Base-by-base conservation (phyloP, 2,797 vertebrate genomes). In the Podarcis lilfordi region DNA sequence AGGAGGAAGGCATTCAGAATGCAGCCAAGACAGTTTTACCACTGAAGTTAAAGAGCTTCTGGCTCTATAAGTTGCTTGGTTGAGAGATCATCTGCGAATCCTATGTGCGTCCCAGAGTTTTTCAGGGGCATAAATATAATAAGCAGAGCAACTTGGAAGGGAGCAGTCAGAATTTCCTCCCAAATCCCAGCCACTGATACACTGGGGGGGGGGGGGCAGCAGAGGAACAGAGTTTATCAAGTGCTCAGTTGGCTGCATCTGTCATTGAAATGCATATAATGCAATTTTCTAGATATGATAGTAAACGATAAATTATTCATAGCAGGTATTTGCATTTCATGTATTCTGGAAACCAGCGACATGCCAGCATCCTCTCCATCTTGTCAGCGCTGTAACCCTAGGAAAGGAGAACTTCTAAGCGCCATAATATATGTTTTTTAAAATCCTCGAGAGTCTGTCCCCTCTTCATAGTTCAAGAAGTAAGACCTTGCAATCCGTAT, bases 221-320 rank as follows among this genome's bases (percentile, higher is more conserved):
- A 86, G 91, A 90, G 27, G 6, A 0, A 0, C 0, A 0, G 84
- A 91, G 92, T 90, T 88, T 92, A 94, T 59, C 29, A 21, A 79
- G 83, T 84, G 75, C 40, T 79, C 93, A 91, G 86, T 92, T 94
- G 88, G 92, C 82, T 89, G 91, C 89, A 95, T 92, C 87, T 91
- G 85, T 88, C 93, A 94, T 91, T 94, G 94, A 94, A 93, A 92
- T 90, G 86, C 86, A 87, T 89, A 92, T 93, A 95, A 93, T 93
- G 89, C 95, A 91, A 91, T 93, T 94, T 88, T 95, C 88, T 93
- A 88, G 86, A 88, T 92, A 89, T 84, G 90, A 91, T 37, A 78
- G 76, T 82, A 82, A 91, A 94, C 90, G 66, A 35, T 86, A 88
- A 92, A 89, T 84, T 94, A 93, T 93, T 95, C 92, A 91, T 93